These are phyloP conservation scores for Damaliscus lunatus DNA, from an alignment of 2,113 vertebrate genomes.

Conservation along the genomic window DNA sequence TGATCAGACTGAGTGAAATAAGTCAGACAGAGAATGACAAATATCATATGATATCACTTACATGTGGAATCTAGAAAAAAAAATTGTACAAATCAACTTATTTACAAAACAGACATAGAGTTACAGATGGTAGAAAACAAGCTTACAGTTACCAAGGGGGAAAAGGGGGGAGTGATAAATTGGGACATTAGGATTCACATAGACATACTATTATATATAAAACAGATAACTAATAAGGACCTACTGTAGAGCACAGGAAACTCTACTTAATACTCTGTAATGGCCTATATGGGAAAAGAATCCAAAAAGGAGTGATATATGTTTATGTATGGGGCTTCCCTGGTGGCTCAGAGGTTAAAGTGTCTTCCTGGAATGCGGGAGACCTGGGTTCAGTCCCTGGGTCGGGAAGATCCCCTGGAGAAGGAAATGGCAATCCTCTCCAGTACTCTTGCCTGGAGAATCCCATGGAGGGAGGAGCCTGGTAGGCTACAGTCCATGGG, in stretches of 20 bases:
- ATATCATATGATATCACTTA: background rate
- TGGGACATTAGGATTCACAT: background rate
- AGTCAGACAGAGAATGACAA: background rate
- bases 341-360: background rate
- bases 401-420: too few relatives aligned
- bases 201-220: background rate
- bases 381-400: background rate
- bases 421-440: too few relatives aligned
- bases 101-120: background rate
- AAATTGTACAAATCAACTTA: background rate
- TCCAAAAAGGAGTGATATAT: background rate
- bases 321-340: background rate
- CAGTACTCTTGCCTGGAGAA: too few relatives aligned
- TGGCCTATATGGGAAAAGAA: background rate
- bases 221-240: background rate
- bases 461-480: too few relatives aligned
- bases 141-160: background rate
- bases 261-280: background rate
- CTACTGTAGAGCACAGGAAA: background rate
- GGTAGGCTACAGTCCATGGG: too few relatives aligned
- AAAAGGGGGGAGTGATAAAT: background rate
- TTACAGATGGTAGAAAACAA: background rate
- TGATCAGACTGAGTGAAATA: background rate
- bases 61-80: background rate
- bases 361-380: background rate